These are phyloP conservation scores for Subacronicta megacephala DNA, from an alignment of 2,888 invertebrate genomes.

Conservation along the genomic window DNA sequence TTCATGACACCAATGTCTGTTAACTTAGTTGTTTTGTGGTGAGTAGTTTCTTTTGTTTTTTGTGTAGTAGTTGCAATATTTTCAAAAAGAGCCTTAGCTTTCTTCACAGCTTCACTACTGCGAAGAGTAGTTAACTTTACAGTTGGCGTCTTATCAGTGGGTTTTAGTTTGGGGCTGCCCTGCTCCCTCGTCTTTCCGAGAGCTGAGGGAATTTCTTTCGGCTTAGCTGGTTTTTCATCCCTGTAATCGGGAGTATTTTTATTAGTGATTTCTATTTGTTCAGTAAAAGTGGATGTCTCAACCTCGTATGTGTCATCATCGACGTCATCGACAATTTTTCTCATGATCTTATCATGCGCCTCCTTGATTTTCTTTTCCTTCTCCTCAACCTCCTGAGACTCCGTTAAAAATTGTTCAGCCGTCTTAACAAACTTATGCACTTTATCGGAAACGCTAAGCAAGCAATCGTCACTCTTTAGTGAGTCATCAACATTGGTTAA, in stretches of 20 bases:
- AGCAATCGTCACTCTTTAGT: conserved; percentile 89
- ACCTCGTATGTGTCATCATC: conserved; percentile 62
- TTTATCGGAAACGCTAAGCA: conserved; percentile 91
- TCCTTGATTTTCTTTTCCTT: conserved; percentile 81
- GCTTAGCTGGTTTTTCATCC: conserved; percentile 59
- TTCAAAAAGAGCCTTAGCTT: conserved; percentile 93
- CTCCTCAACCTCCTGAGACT: conserved; percentile 74
- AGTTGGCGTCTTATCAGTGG: conserved; percentile 66
- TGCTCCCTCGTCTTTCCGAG: conserved; percentile 68
- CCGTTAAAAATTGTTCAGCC: conserved; percentile 87
- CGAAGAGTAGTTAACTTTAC: conserved; percentile 84
- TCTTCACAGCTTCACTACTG: conserved; percentile 91
- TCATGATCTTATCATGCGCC: conserved; percentile 84
- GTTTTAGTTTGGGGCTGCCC: conserved; percentile 63
- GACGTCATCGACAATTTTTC: conserved; percentile 70
- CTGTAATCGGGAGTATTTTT: conserved; percentile 44
- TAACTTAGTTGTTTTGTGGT: conserved; percentile 76
- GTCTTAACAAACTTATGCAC: conserved; percentile 91
- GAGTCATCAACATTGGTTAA: conserved; percentile 89
- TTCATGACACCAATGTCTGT: conserved; percentile 86
- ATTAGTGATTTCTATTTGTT: conserved; percentile 36
- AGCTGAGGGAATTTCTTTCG: conserved; percentile 71
- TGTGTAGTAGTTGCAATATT: conserved; percentile 87
- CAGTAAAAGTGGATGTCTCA: conserved; percentile 50
- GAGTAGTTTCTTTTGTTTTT: conserved; percentile 67